A percentile compares a stretch with the other conserved stretches of the same genome.
Evolutionary conservation across 2,888 invertebrate genomes (phyloP).

Genomic region (Ectemnius continuus): DNA sequence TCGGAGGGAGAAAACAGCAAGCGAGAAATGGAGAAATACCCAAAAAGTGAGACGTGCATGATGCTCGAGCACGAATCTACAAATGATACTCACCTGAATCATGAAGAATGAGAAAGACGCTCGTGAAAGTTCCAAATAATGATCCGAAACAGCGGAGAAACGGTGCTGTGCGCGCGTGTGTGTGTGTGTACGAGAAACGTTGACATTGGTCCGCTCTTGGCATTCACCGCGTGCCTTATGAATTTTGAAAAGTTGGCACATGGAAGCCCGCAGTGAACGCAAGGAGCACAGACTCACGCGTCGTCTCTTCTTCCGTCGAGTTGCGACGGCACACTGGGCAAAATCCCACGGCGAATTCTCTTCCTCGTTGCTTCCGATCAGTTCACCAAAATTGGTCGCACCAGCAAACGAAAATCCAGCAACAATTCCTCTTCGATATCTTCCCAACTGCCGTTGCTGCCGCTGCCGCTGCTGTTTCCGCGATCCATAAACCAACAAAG

Average conservation of each 20-base stretch:
- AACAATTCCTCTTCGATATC: too few species aligned
- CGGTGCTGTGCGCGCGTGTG: too few species aligned
- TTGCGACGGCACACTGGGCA: not conserved
- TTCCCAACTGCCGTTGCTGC: too few species aligned
- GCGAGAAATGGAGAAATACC: too few species aligned
- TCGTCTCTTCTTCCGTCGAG: constrained; percentile 33
- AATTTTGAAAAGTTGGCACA: constrained; percentile 86
- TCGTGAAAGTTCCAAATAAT: not conserved
- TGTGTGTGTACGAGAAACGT: constrained; percentile 63
- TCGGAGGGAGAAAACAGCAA: too few species aligned
- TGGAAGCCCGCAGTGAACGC: constrained; percentile 96
- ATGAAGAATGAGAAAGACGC: not conserved
- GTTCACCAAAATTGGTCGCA: constrained; percentile 10
- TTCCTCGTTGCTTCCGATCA: constrained; percentile 6
- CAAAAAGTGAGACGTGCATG: too few species aligned
- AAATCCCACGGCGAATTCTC: not conserved
- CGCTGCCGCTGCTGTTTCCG: too few species aligned
- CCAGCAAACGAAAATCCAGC: too few species aligned
- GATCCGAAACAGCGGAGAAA: too few species aligned
- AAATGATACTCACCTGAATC: not conserved
- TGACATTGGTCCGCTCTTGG: constrained; percentile 93
- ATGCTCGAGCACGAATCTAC: too few species aligned
- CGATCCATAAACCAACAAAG: too few species aligned
- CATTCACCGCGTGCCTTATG: constrained; percentile 99
- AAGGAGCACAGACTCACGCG: constrained; percentile 84